phyloP scores from a whole-genome alignment of 2,113 vertebrate genomes.

The Callionymus lyra region DNA sequence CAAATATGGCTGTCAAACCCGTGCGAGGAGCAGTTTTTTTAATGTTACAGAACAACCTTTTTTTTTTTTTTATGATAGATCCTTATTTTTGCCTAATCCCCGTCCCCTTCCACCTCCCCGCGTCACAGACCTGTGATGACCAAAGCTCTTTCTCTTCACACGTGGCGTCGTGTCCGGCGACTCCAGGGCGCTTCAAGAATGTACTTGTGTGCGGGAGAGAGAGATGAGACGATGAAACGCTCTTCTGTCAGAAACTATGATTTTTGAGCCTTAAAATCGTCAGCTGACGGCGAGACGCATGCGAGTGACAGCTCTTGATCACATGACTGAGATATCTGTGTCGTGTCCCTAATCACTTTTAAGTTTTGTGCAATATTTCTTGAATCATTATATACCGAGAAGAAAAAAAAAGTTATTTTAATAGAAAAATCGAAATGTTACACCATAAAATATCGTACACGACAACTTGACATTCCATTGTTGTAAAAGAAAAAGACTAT shows the following conservation, averaged over 20 bases:
- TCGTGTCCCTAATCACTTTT: conserved; percentile 43
- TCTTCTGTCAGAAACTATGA: conserved; percentile 48
- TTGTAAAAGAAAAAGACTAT: conserved; percentile 64
- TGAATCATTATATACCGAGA: conserved; percentile 79
- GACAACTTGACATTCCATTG: conserved; percentile 79
- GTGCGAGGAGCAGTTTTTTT: conserved; percentile 48
- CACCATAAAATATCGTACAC: conserved; percentile 57
- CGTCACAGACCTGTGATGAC: conserved; percentile 32
- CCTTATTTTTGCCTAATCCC: conserved; percentile 9
- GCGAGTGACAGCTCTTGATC: conserved; percentile 37
- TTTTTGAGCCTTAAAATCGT: conserved; percentile 57
- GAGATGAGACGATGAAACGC: conserved; percentile 37
- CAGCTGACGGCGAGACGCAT: conserved; percentile 50
- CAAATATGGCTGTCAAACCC: conserved; percentile 42
- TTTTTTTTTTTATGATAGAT: neutral
- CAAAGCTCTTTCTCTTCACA: conserved; percentile 46
- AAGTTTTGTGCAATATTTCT: conserved; percentile 94
- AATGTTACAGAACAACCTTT: conserved; percentile 48
- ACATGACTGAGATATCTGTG: conserved; percentile 34
- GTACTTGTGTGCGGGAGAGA: conserved; percentile 31
- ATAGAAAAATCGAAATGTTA: conserved; percentile 40
- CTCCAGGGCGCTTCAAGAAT: conserved; percentile 43
- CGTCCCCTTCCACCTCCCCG: conserved; percentile 6
- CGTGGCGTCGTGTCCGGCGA: neutral
- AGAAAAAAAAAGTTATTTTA: conserved; percentile 75